Conservation (phyloP, 2,113 vertebrate species). For the Apeltes quadracus region DNA sequence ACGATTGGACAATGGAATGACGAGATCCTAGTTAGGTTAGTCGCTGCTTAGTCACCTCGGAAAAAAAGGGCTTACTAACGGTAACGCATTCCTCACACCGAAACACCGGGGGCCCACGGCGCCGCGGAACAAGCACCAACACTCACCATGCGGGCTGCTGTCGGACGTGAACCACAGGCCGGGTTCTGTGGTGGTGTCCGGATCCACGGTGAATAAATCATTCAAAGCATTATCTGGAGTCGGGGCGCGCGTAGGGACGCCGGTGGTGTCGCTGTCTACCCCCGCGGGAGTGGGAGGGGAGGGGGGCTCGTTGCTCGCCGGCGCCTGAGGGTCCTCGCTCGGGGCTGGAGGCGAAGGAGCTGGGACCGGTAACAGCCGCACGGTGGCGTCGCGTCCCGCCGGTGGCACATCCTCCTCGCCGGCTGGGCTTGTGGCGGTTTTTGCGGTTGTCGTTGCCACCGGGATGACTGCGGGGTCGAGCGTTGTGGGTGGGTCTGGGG, state of each 20-base stretch:
- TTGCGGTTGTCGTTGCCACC: background rate
- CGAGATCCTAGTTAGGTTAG: background rate
- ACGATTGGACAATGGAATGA: background rate
- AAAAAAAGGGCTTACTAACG: background rate
- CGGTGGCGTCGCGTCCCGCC: slow-evolving; percentile 11
- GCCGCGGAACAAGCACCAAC: background rate
- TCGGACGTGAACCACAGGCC: slow-evolving; percentile 50
- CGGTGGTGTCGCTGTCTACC: slow-evolving; percentile 29
- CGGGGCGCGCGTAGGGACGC: background rate
- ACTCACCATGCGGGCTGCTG: slow-evolving; percentile 51
- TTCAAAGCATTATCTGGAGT: background rate
- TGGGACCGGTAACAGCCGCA: slow-evolving; percentile 11
- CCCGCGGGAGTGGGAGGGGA: slow-evolving; percentile 21
- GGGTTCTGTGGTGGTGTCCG: slow-evolving; percentile 53
- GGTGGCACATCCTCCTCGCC: slow-evolving; percentile 8
- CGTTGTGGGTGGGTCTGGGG: slow-evolving; percentile 27
- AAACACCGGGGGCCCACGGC: background rate
- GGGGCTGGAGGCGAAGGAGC: slow-evolving; percentile 23
- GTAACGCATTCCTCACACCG: background rate
- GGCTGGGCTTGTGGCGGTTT: slow-evolving; percentile 11
- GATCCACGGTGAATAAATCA: slow-evolving; percentile 4
- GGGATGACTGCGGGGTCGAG: background rate
- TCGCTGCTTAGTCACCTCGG: background rate
- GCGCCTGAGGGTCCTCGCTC: slow-evolving; percentile 21
- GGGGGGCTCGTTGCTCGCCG: slow-evolving; percentile 8